Evolutionary conservation across 1,140 invertebrate species (phyloP), one percentile per base, ranked within the genome.

Genomic region (Papilio aristodemus): DNA sequence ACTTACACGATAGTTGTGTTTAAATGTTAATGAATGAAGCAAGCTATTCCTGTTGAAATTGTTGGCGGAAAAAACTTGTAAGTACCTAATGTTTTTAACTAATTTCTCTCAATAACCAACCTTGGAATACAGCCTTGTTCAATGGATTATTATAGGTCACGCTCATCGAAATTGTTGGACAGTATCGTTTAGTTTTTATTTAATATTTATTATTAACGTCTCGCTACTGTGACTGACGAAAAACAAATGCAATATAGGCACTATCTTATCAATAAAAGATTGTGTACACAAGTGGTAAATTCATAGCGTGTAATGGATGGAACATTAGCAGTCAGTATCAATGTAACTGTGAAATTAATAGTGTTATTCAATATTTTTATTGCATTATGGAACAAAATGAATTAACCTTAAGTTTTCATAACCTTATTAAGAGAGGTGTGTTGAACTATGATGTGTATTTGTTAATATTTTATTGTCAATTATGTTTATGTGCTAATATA

Each of bases 371-470:
- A 63, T 77, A 36, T 71, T 71, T 70, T 70, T 71, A 66, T 74
- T 60, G 77, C 84, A 85, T 71, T 83, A 91, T 91, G 89, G 89
- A 89, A 85, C 82, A 81, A 13, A 85, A 81, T 73, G 87, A 91
- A 69, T 81, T 91, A 43, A 88, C 86, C 66, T 83, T 91, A 66
- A 91, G 89, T 80, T 88, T 88, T 69, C 89, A 91, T 73, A 91
- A 91, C 75, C 83, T 91, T 77, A 91, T 91, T 68, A 91, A 88
- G 70, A 73, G 89, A 91, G 89, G 89, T 91, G 81, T 83, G 76
- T 79, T 75, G 68, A 38, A 27, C 32, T 77, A 71, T 80, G 71
- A 25, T 71, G 64, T 78, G 72, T 70, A 54, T 36, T 57, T 78
- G 38, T 72, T 32, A 60, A 60, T 66, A 32, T 6, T 6, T 32